Base-by-base conservation (phyloP, 2,888 invertebrate genomes). In the Pseudoips prasinana region DNA sequence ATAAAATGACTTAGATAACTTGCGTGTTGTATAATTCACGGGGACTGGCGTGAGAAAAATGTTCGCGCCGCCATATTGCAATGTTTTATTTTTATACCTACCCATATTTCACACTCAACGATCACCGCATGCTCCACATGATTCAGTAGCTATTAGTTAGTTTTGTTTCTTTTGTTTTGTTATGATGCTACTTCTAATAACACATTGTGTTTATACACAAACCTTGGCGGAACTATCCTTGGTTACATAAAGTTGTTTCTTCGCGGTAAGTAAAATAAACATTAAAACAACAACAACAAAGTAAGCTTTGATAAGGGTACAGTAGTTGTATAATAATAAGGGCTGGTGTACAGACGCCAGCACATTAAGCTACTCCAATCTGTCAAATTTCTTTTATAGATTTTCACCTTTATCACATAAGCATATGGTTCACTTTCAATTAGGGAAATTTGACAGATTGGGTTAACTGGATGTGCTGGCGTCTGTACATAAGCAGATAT, bases 11-110 rank as follows among this genome's bases (percentile, higher is more conserved):
- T 62, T 58, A 65, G 61, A 67, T 73, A 69, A 74, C 30, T 74
- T 69, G 64, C 64, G 63, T 52, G 58, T 54, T 51, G 52, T 70
- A 62, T 58, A 45, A 48, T 52, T 66, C 60, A 56, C 52, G 57
- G 56, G 59, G 55, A 69, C 61, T 57, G n/a, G 70, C 78, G 76
- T 81, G 80, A 73, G 83, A 82, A 79, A 77, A 74, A 73, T 70
- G 57, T 58, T 46, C 49, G 39, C 54, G 58, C 59, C 51, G 61
- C 66, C 64, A 66, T 62, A 58, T 67, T 66, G 60, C 50, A 58
- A 50, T 45, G 67, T 71, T 77, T 76, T 76, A 65, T 78, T 78
- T 81, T 68, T 14, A 5, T 5, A 5, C 47, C 53, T 63, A 61
- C 47, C 53, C 64, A 61, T 67, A 71, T 61, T 69, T 64, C 59